Evolutionary conservation across 2,113 vertebrate species (phyloP), one percentile per base, ranked within the genome.

Genomic region (Lagopus leucura): DNA sequence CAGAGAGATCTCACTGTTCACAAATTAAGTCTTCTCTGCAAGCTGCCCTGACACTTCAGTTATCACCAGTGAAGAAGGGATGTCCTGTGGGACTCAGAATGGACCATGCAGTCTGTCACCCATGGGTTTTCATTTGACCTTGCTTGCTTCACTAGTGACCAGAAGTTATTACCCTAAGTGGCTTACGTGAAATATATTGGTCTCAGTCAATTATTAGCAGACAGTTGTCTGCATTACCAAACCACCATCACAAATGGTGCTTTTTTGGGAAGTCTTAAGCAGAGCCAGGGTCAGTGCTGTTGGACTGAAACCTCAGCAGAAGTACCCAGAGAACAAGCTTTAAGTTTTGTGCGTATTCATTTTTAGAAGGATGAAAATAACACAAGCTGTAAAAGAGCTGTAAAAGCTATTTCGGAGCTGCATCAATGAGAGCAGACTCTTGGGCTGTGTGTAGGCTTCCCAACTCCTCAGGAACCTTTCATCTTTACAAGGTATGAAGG

Each of bases 201-300:
- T 88, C 92, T 94, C 93, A 88, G 95, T 92, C 95, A 92, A 93
- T 95, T 97, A 93, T 88, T 50, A 90, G 95, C 76, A 95, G 95
- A 95, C 95, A 91, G 94, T 82, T 88, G 94, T 97, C 93, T 97
- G 90, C 95, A 70, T 78, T 76, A 90, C 82, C 89, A 96, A 95
- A 97, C 93, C 94, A 73, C 92, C 81, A 63, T 90, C 76, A 89
- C 76, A 94, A 93, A 84, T 78, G 54, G 57, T 86, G 88, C 82
- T 88, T 96, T 96, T 96, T 96, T 65, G 78, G 96, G 84, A 94
- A 91, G 38, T 71, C 75, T 83, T 70, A 74, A 67, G 91, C 75
- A 77, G 42, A 86, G 72, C 28, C 86, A 91, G 89, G 89, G 72
- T 86, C 84, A 55, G 71, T 67, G 42, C 0, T 4, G 60, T 38